A percentile compares a stretch with the other conserved stretches of the same genome.
Conservation (phyloP, 2,113 vertebrate genomes). For the Corythornis madagascariensis region DNA sequence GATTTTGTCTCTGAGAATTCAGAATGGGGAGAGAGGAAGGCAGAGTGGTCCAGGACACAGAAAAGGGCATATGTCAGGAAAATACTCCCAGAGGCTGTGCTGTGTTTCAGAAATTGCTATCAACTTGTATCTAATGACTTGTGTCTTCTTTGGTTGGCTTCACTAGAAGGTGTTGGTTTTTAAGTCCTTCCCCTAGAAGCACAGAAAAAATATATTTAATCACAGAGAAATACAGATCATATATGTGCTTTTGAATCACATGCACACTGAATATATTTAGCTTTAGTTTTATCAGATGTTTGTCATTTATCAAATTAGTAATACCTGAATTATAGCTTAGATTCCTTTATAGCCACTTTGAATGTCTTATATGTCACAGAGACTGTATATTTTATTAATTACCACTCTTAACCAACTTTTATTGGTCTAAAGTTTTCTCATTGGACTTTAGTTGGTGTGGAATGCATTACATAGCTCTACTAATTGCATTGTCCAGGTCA, state of each 20-base stretch:
- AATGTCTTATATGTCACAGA: neutral
- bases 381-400: neutral
- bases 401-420: neutral
- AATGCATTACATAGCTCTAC: neutral
- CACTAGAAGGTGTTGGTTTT: neutral
- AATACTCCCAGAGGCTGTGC: neutral
- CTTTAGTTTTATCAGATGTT: neutral
- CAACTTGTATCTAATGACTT: neutral
- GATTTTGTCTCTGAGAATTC: neutral
- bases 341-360: neutral
- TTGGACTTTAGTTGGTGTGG: neutral
- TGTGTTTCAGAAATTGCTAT: neutral
- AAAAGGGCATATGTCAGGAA: neutral
- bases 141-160: neutral
- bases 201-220: neutral
- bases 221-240: neutral
- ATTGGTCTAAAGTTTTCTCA: neutral
- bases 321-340: neutral
- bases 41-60: neutral
- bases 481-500: neutral
- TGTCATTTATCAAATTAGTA: neutral
- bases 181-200: neutral
- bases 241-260: fast-evolving
- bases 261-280: neutral
- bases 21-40: neutral